Percentiles rank a stretch among this genome's conserved stretches.
Conservation (phyloP, 2,113 vertebrate genomes). For the Corydoras sp. region DNA sequence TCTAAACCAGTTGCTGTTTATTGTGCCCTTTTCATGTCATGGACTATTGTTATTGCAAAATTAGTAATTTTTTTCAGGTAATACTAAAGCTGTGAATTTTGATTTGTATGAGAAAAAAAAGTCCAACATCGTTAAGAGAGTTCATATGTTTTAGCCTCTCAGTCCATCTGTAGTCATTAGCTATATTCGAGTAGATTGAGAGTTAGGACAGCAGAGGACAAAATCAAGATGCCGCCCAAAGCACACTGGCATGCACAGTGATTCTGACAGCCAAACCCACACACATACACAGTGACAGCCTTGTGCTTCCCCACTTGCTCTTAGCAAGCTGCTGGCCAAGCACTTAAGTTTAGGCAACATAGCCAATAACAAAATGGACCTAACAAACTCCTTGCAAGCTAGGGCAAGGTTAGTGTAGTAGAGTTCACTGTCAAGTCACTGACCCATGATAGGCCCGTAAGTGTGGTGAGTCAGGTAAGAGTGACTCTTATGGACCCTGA, state of each 20-base stretch:
- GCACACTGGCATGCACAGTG: constrained; percentile 29
- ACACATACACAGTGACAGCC: constrained; percentile 23
- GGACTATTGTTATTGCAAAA: too few relatives aligned
- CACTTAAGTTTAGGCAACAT: constrained; percentile 48
- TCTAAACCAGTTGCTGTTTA: too few relatives aligned
- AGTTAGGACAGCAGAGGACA: constrained; percentile 48
- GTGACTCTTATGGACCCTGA: constrained; percentile 51
- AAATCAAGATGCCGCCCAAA: constrained; percentile 40
- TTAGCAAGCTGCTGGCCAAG: constrained; percentile 13
- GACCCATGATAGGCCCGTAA: constrained; percentile 67
- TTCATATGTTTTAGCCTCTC: neutral
- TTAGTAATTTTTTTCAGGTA: too few relatives aligned
- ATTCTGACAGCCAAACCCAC: constrained; percentile 42
- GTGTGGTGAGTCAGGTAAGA: constrained; percentile 68
- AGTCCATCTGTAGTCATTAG: constrained; percentile 21
- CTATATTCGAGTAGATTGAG: constrained; percentile 26
- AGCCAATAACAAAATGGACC: constrained; percentile 55
- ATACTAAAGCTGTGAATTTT: too few relatives aligned
- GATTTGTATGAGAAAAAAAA: too few relatives aligned
- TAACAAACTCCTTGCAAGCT: constrained; percentile 36
- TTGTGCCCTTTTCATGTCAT: too few relatives aligned
- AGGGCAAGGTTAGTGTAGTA: constrained; percentile 61
- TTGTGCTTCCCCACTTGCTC: constrained; percentile 11
- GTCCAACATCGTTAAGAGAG: too few relatives aligned
- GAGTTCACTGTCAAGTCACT: constrained; percentile 48